Percentiles rank a stretch among this genome's conserved stretches.
phyloP scores from a whole-genome alignment of 2,888 invertebrate genomes.

The Cosmopolites sordidus region DNA sequence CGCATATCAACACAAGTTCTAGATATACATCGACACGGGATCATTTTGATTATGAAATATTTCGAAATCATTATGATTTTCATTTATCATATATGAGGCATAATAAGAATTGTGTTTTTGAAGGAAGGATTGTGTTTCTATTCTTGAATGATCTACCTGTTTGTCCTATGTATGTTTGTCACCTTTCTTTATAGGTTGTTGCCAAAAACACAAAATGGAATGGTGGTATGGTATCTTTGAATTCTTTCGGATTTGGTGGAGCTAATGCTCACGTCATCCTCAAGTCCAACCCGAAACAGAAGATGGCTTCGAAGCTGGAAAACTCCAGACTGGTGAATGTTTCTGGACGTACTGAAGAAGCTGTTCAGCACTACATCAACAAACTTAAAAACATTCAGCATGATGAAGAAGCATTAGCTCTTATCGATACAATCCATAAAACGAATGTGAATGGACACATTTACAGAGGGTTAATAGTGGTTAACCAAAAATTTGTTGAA shows the following conservation, averaged over 20 bases:
- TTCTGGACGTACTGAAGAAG: conserved; percentile 67
- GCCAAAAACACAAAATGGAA: conserved; percentile 50
- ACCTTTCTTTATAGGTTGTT: conserved; percentile 45
- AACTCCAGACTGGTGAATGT: conserved; percentile 12
- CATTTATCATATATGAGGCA: too few species aligned
- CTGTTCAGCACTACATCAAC: conserved; percentile 61
- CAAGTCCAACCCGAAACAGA: conserved; percentile 44
- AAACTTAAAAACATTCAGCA: conserved; percentile 55
- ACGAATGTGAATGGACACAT: conserved; percentile 66
- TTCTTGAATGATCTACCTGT: too few species aligned
- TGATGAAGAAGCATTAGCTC: conserved; percentile 65
- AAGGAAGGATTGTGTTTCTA: too few species aligned
- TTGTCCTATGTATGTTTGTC: not conserved
- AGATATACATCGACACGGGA: too few species aligned
- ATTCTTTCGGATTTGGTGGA: conserved; percentile 67
- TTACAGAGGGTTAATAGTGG: conserved; percentile 66
- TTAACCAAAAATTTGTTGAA: too few species aligned
- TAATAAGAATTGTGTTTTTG: too few species aligned
- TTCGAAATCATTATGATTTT: too few species aligned
- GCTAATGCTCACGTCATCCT: conserved; percentile 53
- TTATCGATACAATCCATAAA: conserved; percentile 68
- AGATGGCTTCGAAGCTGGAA: conserved; percentile 27
- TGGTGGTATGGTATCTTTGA: conserved; percentile 56
- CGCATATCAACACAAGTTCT: too few species aligned
- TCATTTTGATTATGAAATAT: too few species aligned